A percentile compares a stretch with the other conserved stretches of the same genome.
phyloP scores from a whole-genome alignment of 2,797 vertebrate genomes.

The Cottoperca gobio region DNA sequence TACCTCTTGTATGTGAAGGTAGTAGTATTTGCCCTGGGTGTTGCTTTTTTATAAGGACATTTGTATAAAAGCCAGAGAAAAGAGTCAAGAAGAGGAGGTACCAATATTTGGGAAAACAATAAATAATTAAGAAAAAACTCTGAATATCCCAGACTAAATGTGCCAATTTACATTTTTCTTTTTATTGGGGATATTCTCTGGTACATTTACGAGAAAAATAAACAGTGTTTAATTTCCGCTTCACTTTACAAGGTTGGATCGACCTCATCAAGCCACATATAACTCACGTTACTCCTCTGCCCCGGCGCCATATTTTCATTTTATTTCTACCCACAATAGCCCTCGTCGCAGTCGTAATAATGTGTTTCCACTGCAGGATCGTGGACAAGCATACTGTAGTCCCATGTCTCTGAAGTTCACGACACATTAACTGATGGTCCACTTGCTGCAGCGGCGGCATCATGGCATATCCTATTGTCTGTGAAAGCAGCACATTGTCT shows the following conservation, averaged over 20 bases:
- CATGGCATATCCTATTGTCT: conserved; percentile 56
- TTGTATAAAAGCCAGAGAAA: background rate
- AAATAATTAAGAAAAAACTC: no score
- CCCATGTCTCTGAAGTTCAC: conserved; percentile 21
- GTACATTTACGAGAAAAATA: no score
- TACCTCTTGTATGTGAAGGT: background rate
- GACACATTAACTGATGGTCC: conserved; percentile 59
- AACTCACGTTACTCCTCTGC: no score
- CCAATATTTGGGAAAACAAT: no score
- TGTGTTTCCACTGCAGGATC: conserved; percentile 13
- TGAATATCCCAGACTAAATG: no score
- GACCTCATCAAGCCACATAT: no score
- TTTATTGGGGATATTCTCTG: no score
- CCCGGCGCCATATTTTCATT: no score
- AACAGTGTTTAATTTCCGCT: no score
- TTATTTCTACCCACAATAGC: no score
- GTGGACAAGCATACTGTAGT: background rate
- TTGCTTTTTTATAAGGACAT: conserved; percentile 8
- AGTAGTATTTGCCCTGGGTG: background rate
- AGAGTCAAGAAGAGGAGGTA: background rate
- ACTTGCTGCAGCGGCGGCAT: conserved; percentile 38
- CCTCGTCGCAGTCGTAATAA: background rate
- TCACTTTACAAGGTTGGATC: no score
- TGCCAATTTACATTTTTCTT: no score
- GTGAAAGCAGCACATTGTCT: conserved; percentile 30